A percentile compares a stretch with the other conserved stretches of the same genome.
These are phyloP conservation scores for Argyrosomus regius DNA, from an alignment of 2,797 vertebrate genomes.

Conservation along the genomic window DNA sequence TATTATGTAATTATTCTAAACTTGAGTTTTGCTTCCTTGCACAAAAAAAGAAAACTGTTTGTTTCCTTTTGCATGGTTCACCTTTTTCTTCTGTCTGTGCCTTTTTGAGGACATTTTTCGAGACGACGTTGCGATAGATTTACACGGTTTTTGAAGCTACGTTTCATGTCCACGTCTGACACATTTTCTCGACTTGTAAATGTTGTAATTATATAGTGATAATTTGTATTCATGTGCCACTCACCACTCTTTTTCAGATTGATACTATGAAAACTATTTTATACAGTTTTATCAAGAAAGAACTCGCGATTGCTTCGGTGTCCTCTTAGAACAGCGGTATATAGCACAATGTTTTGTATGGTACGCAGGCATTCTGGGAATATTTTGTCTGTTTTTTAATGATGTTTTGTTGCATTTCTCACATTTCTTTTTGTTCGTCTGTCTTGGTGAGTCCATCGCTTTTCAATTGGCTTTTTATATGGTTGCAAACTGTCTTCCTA, in stretches of 20 bases:
- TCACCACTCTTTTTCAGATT: conserved; percentile 84
- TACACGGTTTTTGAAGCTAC: conserved; percentile 61
- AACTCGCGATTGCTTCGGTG: conserved; percentile 69
- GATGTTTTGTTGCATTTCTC: conserved; percentile 43
- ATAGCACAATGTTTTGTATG: conserved; percentile 77
- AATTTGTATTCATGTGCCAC: conserved; percentile 90
- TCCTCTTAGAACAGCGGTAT: conserved; percentile 55
- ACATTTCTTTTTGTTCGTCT: conserved; percentile 24
- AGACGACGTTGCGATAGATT: conserved; percentile 70
- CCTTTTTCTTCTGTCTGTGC: conserved; percentile 80
- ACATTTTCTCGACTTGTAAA: conserved; percentile 86
- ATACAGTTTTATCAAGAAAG: conserved; percentile 80
- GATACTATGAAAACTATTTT: conserved; percentile 77
- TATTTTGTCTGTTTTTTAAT: conserved; percentile 49
- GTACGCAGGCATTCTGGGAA: conserved; percentile 43
- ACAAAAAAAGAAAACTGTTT: conserved; percentile 67
- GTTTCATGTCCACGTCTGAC: conserved; percentile 68
- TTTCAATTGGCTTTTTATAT: conserved; percentile 66
- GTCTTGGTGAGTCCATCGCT: conserved; percentile 48
- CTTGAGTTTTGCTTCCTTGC: conserved; percentile 84
- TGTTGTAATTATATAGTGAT: conserved; percentile 87
- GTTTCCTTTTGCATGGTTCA: conserved; percentile 79
- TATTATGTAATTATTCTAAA: conserved; percentile 74
- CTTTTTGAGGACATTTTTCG: conserved; percentile 75
- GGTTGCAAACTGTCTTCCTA: conserved; percentile 76